Conservation (phyloP, 2,113 vertebrate species). For the Syrrhaptes paradoxus region DNA sequence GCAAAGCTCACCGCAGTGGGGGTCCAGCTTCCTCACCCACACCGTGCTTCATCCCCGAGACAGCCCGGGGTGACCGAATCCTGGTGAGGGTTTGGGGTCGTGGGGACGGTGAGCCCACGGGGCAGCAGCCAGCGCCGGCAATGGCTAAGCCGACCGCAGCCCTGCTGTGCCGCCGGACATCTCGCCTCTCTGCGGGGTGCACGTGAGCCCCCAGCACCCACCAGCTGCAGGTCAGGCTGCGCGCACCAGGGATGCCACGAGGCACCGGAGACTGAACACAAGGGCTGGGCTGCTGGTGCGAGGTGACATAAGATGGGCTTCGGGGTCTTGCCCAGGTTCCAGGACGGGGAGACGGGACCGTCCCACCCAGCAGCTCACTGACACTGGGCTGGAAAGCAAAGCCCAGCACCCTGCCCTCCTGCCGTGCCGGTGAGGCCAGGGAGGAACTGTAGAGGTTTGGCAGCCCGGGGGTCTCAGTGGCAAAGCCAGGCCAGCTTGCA, state of each 20-base stretch:
- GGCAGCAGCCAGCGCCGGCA: neutral
- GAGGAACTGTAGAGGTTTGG: neutral
- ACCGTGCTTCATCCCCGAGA: accelerated
- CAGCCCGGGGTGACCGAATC: accelerated
- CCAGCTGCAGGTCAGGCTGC: neutral
- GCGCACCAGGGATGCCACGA: neutral
- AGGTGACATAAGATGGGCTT: neutral
- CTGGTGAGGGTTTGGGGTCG: neutral
- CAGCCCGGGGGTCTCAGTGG: accelerated
- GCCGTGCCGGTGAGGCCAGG: accelerated
- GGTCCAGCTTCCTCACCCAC: neutral
- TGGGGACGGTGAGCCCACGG: accelerated
- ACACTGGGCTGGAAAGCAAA: neutral
- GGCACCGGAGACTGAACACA: slow-evolving; percentile 44
- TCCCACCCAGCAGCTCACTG: neutral
- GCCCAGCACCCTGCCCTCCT: neutral
- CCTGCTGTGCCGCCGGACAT: accelerated
- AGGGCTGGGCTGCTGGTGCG: accelerated
- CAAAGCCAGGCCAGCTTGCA: neutral
- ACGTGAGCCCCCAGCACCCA: neutral
- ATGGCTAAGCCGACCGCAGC: neutral
- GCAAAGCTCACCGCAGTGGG: neutral
- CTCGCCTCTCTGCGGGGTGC: neutral
- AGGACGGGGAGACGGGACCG: accelerated
- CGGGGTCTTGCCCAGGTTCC: neutral